A percentile compares a stretch with the other conserved stretches of the same genome.
Conservation (phyloP, 2,113 vertebrate genomes). For the Haemorhous mexicanus region DNA sequence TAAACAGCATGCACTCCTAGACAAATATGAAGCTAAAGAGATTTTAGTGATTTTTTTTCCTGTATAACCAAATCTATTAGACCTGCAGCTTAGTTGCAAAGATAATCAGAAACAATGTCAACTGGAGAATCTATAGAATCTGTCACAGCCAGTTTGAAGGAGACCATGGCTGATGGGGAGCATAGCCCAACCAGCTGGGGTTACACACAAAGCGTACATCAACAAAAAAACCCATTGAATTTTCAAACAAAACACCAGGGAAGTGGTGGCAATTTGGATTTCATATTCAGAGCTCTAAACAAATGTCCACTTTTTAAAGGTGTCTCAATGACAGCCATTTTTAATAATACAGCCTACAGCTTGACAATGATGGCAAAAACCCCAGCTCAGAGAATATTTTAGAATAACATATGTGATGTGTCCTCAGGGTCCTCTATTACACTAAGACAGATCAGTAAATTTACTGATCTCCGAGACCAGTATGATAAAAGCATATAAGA, state of each 20-base stretch:
- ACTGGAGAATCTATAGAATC: neutral
- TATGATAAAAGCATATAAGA: neutral
- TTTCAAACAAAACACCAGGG: conserved; percentile 1
- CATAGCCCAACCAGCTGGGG: neutral
- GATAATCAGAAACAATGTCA: conserved; percentile 12
- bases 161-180: neutral
- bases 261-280: neutral
- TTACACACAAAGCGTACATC: neutral
- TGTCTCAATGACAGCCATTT: neutral
- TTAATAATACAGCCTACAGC: neutral
- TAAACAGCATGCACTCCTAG: neutral
- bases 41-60: neutral
- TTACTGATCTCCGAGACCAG: neutral
- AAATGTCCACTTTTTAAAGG: neutral
- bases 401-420: neutral
- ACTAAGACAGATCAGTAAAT: neutral
- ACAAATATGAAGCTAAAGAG: neutral
- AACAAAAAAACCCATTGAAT: neutral
- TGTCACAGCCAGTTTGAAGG: conserved; percentile 35
- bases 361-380: neutral
- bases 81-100: conserved; percentile 23
- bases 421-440: neutral
- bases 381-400: neutral
- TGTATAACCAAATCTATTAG: neutral
- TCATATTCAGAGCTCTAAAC: neutral